phyloP scores from a whole-genome alignment of 2,797 vertebrate genomes.

The Eutrigla gurnardus region DNA sequence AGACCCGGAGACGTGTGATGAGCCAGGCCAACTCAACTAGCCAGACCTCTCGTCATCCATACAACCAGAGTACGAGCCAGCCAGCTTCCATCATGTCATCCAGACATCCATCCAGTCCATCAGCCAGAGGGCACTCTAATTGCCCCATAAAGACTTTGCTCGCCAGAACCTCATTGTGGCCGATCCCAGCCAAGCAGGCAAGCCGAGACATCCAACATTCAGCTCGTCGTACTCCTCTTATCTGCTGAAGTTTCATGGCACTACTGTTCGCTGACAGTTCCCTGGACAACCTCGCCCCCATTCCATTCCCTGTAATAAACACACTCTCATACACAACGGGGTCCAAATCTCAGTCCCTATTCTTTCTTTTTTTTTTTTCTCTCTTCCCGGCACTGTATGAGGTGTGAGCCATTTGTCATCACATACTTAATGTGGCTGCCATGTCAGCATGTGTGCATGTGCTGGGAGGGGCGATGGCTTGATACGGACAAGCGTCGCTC shows the following conservation, averaged over 20 bases:
- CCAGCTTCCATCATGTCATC: slow-evolving; percentile 69
- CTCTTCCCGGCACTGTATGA: slow-evolving; percentile 39
- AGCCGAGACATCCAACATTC: slow-evolving; percentile 47
- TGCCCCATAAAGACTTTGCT: slow-evolving; percentile 39
- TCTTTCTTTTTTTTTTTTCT: slow-evolving; percentile 8
- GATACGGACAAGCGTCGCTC: slow-evolving; percentile 65
- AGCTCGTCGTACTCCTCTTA: slow-evolving; percentile 54
- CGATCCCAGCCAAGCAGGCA: slow-evolving; percentile 27
- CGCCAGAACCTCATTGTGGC: slow-evolving; percentile 45
- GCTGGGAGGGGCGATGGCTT: slow-evolving; percentile 31
- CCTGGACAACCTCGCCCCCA: slow-evolving; percentile 54
- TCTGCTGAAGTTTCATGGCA: slow-evolving; percentile 65
- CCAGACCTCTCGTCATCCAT: slow-evolving; percentile 62
- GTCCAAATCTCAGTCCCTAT: slow-evolving; percentile 52
- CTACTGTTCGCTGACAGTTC: slow-evolving; percentile 55
- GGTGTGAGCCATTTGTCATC: slow-evolving; percentile 79
- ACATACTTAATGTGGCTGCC: slow-evolving; percentile 62
- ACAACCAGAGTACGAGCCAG: slow-evolving; percentile 40
- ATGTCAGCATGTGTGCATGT: slow-evolving; percentile 45
- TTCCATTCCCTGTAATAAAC: slow-evolving; percentile 64
- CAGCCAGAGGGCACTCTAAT: slow-evolving; percentile 64
- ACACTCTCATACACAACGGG: slow-evolving; percentile 30
- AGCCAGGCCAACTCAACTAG: slow-evolving; percentile 45
- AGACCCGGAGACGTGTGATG: slow-evolving; percentile 33
- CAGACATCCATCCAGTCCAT: slow-evolving; percentile 56